Evolutionary conservation across 2,797 vertebrate genomes (phyloP), one percentile per base, ranked within the genome.

Genomic region (Pelodytes ibericus): DNA sequence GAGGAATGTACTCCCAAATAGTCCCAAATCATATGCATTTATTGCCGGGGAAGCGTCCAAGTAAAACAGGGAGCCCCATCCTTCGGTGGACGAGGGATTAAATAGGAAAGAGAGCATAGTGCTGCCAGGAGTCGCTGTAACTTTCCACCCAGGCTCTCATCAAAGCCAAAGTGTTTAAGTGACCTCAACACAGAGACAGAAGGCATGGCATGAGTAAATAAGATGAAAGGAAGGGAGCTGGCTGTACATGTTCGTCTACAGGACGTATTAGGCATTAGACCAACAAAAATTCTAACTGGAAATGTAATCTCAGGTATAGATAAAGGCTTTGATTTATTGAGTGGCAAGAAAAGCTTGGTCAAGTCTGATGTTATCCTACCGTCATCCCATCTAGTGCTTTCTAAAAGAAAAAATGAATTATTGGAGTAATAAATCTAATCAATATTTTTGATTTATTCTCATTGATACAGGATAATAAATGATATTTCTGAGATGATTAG

Each of bases 141-240:
- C 59, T 79, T 79, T 79, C 76, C 76, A 67, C 26, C 70, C 30
- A 59, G 57, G 63, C 58, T 24, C 29, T 67, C 57, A 67, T 73
- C 30, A 72, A 72, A 68, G 53, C 41, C n/a, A 33, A 36, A 56
- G 57, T 44, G 25, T 20, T 68, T 24, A 51, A 56, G 31, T 68
- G 58, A 73, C 31, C 74, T 61, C 74, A 75, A 26, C 58, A 16
- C 41, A 74, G 62, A 47, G 44, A 47, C 44, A 47, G 33, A 65
- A 65, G 39, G 26, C 63, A 44, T 36, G 39, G 31, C 59, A 31
- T 63, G 36, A 60, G 56, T 36, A 60, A 72, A 68, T 44, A 41
- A 51, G 57, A 61, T 62, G 25, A 78, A 72, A 61, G 53, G 26
- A 61, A 27, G 29, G 72, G 33, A 68, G 24, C 41, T 78, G 62